phyloP scores from a whole-genome alignment of 2,113 vertebrate species.

The Odontophorus gujanensis region DNA sequence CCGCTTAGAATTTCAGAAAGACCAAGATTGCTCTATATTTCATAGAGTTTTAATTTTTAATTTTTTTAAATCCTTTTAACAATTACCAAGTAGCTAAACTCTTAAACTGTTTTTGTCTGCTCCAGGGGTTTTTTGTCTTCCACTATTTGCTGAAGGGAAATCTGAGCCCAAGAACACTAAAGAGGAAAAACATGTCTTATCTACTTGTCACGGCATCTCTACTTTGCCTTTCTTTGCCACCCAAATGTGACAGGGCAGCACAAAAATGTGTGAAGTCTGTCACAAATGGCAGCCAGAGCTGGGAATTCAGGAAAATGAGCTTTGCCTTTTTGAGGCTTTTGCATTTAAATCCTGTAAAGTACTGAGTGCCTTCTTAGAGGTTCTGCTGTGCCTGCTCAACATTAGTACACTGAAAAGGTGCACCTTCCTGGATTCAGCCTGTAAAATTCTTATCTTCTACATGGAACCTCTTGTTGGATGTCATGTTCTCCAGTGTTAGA shows the following conservation, averaged over 20 bases:
- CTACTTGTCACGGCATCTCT: conserved; percentile 72
- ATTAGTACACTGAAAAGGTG: neutral
- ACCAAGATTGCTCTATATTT: conserved; percentile 20
- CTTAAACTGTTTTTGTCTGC: conserved; percentile 60
- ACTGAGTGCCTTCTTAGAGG: conserved; percentile 48
- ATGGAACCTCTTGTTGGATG: neutral
- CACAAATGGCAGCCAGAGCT: conserved; percentile 68
- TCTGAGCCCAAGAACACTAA: conserved; percentile 63
- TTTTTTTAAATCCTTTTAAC: conserved; percentile 42
- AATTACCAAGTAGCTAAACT: conserved; percentile 36
- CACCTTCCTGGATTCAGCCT: conserved; percentile 38
- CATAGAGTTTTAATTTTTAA: conserved; percentile 49
- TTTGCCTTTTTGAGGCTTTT: conserved; percentile 67
- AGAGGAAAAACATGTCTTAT: conserved; percentile 70
- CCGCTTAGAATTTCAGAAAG: neutral
- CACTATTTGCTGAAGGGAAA: conserved; percentile 68
- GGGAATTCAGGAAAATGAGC: conserved; percentile 66
- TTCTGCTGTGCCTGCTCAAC: neutral
- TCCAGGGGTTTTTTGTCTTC: conserved; percentile 61
- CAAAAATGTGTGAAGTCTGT: conserved; percentile 73
- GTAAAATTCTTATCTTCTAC: neutral
- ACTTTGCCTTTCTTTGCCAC: conserved; percentile 73
- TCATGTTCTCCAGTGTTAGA: no score
- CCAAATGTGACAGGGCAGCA: conserved; percentile 71
- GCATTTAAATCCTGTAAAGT: conserved; percentile 59